A percentile compares a stretch with the other conserved stretches of the same genome.
phyloP scores from a whole-genome alignment of 2,113 vertebrate genomes.

The Polyodon spathula region DNA sequence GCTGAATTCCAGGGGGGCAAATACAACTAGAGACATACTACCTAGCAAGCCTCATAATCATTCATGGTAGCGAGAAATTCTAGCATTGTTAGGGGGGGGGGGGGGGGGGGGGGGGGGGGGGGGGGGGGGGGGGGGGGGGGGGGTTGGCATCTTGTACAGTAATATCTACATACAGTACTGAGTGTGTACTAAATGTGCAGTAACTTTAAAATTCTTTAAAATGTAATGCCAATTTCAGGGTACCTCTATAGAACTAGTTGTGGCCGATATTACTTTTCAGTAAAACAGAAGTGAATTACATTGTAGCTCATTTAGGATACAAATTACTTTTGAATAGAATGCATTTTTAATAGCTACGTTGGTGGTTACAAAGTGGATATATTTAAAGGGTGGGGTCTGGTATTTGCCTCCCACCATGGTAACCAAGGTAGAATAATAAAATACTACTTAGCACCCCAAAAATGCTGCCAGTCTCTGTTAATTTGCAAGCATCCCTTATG shows the following conservation, averaged over 20 bases:
- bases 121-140: conserved; percentile 52
- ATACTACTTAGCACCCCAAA: too few relatives aligned
- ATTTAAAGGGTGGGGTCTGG: conserved; percentile 35
- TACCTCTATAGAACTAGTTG: too few relatives aligned
- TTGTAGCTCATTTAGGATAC: neutral
- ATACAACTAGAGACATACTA: neutral
- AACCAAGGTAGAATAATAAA: neutral
- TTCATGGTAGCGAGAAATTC: neutral
- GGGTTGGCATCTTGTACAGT: conserved; percentile 17
- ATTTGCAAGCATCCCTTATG: neutral
- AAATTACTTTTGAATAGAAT: conserved; percentile 35
- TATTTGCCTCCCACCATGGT: neutral
- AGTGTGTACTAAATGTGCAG: neutral
- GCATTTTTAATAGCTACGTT: too few relatives aligned
- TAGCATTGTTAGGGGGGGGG: neutral
- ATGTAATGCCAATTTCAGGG: too few relatives aligned
- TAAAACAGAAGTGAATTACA: neutral
- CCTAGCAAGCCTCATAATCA: neutral
- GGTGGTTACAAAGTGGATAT: conserved; percentile 28
- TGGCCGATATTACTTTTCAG: too few relatives aligned
- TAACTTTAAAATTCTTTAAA: too few relatives aligned
- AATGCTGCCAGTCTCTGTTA: neutral
- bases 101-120: conserved; percentile 32
- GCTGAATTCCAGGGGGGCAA: conserved; percentile 2
- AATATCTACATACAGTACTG: conserved; percentile 28